Percentiles rank a stretch among this genome's conserved stretches.
Evolutionary conservation across 1,140 invertebrate genomes (phyloP).

Genomic region (Diachasma alloeum): DNA sequence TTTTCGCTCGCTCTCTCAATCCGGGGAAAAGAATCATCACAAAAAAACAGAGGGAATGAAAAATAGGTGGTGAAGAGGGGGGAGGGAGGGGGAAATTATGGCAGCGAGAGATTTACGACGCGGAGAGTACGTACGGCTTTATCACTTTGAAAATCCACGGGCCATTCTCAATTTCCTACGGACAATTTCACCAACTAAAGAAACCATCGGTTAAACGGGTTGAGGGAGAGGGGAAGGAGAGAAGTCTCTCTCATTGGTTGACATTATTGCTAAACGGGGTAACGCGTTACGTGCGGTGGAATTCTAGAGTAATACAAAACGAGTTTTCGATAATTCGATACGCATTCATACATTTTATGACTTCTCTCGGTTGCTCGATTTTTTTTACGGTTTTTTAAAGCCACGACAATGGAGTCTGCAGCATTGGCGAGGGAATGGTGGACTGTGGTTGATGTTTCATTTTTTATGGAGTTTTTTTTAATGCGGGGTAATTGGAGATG

Average conservation of each 20-base stretch:
- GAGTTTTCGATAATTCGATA: not conserved
- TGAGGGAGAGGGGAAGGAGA: not conserved
- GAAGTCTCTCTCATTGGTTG: not conserved
- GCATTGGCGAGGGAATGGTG: not conserved
- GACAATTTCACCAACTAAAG: not conserved
- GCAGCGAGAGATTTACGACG: not conserved
- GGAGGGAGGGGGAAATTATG: not conserved
- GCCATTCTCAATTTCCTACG: constrained; percentile 8
- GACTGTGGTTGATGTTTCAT: not conserved
- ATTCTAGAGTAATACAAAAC: constrained; percentile 5
- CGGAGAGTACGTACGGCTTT: not conserved
- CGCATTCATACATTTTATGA: not conserved
- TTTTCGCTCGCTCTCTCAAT: not conserved
- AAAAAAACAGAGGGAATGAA: not conserved
- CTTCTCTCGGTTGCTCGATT: not conserved
- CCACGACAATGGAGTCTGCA: not conserved
- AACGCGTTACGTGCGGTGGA: not conserved
- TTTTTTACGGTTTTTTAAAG: not conserved
- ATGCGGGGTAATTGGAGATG: too few relatives aligned
- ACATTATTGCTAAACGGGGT: not conserved
- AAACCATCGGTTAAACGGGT: not conserved
- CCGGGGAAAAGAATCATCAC: not conserved
- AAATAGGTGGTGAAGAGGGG: not conserved
- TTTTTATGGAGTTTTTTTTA: not conserved
- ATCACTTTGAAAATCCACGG: not conserved